Evolutionary conservation across 2,888 invertebrate species (phyloP), one percentile per base, ranked within the genome.

Genomic region (Dyspetes luteomarginatus): DNA sequence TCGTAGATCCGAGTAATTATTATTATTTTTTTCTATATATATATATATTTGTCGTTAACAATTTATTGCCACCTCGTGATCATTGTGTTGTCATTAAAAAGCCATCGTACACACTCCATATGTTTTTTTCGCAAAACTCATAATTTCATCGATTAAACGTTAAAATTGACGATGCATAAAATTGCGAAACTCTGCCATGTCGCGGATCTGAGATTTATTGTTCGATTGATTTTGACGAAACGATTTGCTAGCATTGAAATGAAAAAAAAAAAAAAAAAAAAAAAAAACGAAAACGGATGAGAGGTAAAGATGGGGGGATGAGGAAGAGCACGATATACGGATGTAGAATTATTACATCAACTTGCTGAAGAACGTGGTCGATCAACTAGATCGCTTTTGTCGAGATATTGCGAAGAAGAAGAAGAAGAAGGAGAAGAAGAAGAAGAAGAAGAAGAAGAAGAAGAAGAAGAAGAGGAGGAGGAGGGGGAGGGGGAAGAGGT

Each of bases 231-330:
- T n/a, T n/a, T n/a, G n/a, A n/a, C n/a, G n/a, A n/a, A n/a, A n/a
- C n/a, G n/a, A n/a, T n/a, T n/a, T n/a, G n/a, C n/a, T n/a, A n/a
- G n/a, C n/a, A n/a, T n/a, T n/a, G n/a, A n/a, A 30, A 4, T 71
- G 12, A 3, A 12, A 17, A 60, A 67, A 43, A 43, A 24, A 26
- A 68, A 69, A 62, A 69, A 43, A 65, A 81, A 72, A 81, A 68
- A 71, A 83, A 74, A 83, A 75, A 82, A 62, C 75, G 79, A 77
- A 24, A 7, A 52, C 26, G 24, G 3, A 52, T 2, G 52, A 7
- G 9, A 12, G 9, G 15, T 15, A 19, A n/a, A n/a, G n/a, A n/a
- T n/a, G n/a, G 15, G 45, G 43, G 9, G 36, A 36, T 36, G 9
- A n/a, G n/a, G n/a, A n/a, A n/a, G n/a, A n/a, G n/a, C n/a, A n/a